Evolutionary conservation across 1,140 invertebrate species (phyloP).

Genomic region (Oreohelix idahoensis): DNA sequence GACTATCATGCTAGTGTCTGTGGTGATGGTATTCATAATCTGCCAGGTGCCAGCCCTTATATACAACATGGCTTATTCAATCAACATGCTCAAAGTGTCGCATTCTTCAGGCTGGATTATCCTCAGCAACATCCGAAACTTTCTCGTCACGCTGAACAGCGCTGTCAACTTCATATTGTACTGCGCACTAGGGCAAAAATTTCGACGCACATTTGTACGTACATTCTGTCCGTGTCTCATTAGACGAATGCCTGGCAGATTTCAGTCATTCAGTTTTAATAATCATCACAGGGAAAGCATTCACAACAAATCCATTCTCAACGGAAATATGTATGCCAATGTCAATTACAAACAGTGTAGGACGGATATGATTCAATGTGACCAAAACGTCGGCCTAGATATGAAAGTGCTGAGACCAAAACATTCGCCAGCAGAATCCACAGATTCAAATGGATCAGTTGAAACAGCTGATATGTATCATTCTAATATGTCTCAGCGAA

Average conservation of each 20-base stretch:
- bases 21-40: conserved; percentile 92
- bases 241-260: conserved; percentile 48
- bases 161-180: conserved; percentile 98
- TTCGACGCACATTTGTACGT: conserved; percentile 89
- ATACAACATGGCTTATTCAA: conserved; percentile 81
- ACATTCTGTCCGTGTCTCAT: conserved; percentile 80
- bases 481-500: conserved; percentile 19
- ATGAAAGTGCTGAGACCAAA: conserved; percentile 22
- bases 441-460: conserved; percentile 28
- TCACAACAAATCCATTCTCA: conserved; percentile 22
- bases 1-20: conserved; percentile 92
- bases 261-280: conserved; percentile 58
- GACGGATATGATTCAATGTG: neutral
- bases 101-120: conserved; percentile 55
- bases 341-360: conserved; percentile 29
- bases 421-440: conserved; percentile 24
- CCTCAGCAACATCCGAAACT: conserved; percentile 78
- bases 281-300: conserved; percentile 25
- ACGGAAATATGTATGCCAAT: conserved; percentile 39
- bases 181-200: conserved; percentile 97
- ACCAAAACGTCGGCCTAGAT: conserved; percentile 14
- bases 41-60: conserved; percentile 93
- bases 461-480: neutral
- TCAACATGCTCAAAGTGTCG: conserved; percentile 54
- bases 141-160: conserved; percentile 96